Conservation (phyloP, 1,140 invertebrate genomes). For the Atta texana region DNA sequence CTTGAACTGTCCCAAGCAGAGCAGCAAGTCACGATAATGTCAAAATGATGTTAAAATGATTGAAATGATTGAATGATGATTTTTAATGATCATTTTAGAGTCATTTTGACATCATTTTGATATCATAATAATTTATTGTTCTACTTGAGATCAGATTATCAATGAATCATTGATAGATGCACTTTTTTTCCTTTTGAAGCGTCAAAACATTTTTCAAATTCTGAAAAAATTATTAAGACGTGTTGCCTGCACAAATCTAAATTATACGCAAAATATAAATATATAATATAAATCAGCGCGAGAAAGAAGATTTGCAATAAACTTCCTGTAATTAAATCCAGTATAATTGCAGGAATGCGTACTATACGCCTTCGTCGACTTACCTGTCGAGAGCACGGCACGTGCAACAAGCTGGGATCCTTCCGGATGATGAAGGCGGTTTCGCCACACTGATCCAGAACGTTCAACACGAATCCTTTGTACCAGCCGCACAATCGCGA, state of each 20-base stretch:
- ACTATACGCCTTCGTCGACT: constrained; percentile 4
- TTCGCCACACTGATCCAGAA: constrained; percentile 77
- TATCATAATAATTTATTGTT: too few relatives aligned
- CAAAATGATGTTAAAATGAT: too few relatives aligned
- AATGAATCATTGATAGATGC: background rate
- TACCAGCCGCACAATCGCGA: constrained; percentile 24
- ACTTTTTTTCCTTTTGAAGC: background rate
- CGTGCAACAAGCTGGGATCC: constrained; percentile 69
- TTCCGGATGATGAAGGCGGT: constrained; percentile 77
- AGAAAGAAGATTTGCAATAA: background rate
- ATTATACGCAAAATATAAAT: background rate
- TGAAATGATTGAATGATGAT: too few relatives aligned
- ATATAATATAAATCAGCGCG: too few relatives aligned
- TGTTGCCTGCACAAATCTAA: background rate
- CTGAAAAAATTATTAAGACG: background rate
- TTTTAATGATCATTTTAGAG: too few relatives aligned
- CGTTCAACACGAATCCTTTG: constrained; percentile 70
- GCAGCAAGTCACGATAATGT: too few relatives aligned
- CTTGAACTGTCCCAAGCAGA: too few relatives aligned
- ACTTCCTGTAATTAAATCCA: background rate
- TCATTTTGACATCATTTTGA: too few relatives aligned
- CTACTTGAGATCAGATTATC: too few relatives aligned
- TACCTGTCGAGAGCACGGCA: constrained; percentile 74
- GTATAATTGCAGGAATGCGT: background rate
- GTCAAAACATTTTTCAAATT: background rate